Evolutionary conservation across 2,888 invertebrate genomes (phyloP), one percentile per base, ranked within the genome.

Genomic region (Tanypteryx hageni): DNA sequence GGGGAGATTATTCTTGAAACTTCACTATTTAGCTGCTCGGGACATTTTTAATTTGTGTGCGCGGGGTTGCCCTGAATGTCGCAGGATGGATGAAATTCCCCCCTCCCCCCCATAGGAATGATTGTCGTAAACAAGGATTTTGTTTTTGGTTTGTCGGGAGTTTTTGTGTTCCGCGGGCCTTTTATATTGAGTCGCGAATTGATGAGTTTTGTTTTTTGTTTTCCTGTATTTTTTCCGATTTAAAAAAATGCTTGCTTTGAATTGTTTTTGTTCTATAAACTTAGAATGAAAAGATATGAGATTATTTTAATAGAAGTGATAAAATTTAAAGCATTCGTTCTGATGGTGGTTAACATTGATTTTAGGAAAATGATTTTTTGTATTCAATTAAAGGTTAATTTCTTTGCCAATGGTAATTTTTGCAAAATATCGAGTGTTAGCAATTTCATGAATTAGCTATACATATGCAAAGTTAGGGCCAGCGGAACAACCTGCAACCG

Each of bases 1-100:
- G 44, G 89, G 89, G 44, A 89, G 89, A 31, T 68, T 61, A 64
- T 64, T 89, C 89, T 44, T 44, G 64, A 89, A 89, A 89, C 64
- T 89, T 68, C 64, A 44, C 76, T 27, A 27, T 89, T 89, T 89
- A 31, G 64, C 89, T 89, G 89, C 64, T 68, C 64, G 44, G 61
- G 89, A 89, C 89, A 64, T 61, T 89, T 89, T 89, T 89, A 11
- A 13, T 16, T 58, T 16, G 57, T 27, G 22, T 44, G 89, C 89
- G 64, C 56, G 64, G 61, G 68, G 44, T 44, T 68, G 89, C 16
- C 76, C 22, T 27, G 27, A 76, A 27, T 22, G 22, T 76, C 76
- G n/a, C 68, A 11, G 76, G 27, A 44, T 44, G 22, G 68, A 18
- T 22, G 18, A 18, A 27, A 13, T 76, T 76, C 22, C 22, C 18